Evolutionary conservation across 2,797 vertebrate species (phyloP).

Genomic region (Harpagifer antarcticus): DNA sequence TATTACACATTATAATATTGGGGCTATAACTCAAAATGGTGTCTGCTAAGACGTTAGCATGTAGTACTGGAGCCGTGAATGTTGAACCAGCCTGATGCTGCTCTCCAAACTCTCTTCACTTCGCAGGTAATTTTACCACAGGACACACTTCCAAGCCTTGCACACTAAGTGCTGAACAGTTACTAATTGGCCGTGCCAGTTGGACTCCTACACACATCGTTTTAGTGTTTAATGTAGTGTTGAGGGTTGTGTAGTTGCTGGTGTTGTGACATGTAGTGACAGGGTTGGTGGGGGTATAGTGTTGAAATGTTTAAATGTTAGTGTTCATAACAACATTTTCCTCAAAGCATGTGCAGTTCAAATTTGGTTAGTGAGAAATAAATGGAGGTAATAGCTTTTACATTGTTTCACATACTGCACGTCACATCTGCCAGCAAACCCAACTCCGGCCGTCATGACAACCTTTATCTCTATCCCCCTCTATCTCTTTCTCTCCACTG

Average conservation of each 20-base stretch:
- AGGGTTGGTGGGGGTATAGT: constrained; percentile 26
- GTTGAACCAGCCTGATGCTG: not conserved
- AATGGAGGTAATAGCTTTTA: constrained; percentile 66
- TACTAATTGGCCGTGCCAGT: constrained; percentile 4
- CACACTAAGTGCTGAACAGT: not conserved
- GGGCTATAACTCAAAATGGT: not conserved
- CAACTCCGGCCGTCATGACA: not conserved
- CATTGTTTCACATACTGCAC: constrained; percentile 54
- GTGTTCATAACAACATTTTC: constrained; percentile 61
- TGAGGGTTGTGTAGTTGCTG: constrained; percentile 33
- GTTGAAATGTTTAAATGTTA: constrained; percentile 57
- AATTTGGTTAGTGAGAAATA: constrained; percentile 75
- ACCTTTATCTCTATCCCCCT: constrained; percentile 1
- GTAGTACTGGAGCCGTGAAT: not conserved
- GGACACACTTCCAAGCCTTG: too few relatives aligned
- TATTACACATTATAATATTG: not conserved
- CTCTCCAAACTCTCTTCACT: constrained; percentile 7
- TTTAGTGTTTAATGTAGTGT: constrained; percentile 62
- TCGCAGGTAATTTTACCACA: constrained; percentile 31
- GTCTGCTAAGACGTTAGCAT: constrained; percentile 12
- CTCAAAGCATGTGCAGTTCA: constrained; percentile 56
- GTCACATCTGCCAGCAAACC: constrained; percentile 38
- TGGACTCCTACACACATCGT: not conserved
- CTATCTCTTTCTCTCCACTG: not conserved
- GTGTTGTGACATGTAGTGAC: constrained; percentile 33